A percentile compares a stretch with the other conserved stretches of the same genome.
phyloP scores from a whole-genome alignment of 2,797 vertebrate genomes.

The Enteromius treurensis region DNA sequence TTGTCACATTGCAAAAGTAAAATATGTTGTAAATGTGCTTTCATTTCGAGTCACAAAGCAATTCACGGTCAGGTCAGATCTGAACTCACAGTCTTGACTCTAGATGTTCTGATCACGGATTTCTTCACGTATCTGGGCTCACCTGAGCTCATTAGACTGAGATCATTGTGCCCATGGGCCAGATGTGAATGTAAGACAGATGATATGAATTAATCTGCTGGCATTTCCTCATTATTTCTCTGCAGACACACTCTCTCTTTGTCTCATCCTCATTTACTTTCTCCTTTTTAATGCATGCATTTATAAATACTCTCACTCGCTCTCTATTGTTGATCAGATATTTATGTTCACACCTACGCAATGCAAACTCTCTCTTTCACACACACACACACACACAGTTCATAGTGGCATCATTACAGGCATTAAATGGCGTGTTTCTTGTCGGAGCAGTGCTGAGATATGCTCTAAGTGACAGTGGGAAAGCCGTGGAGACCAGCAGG shows the following conservation, averaged over 20 bases:
- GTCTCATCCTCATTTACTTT: slow-evolving; percentile 18
- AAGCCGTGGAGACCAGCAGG: slow-evolving; percentile 67
- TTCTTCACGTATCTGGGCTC: not conserved
- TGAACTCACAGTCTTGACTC: not conserved
- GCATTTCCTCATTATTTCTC: slow-evolving; percentile 16
- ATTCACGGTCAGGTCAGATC: not conserved
- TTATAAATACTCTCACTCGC: slow-evolving; percentile 23
- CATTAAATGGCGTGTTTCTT: slow-evolving; percentile 60
- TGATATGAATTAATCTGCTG: slow-evolving; percentile 16
- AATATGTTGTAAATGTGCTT: not conserved
- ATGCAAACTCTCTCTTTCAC: not conserved
- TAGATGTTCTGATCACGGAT: not conserved
- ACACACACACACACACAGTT: not conserved
- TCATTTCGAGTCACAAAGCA: not conserved
- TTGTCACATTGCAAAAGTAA: not conserved
- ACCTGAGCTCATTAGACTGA: slow-evolving; percentile 73
- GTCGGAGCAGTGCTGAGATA: slow-evolving; percentile 70
- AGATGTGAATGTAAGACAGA: slow-evolving; percentile 31
- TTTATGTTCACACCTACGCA: slow-evolving; percentile 20
- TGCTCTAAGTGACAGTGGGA: slow-evolving; percentile 69
- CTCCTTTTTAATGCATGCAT: slow-evolving; percentile 33
- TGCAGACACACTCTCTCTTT: slow-evolving; percentile 25
- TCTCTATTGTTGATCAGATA: not conserved
- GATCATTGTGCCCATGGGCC: slow-evolving; percentile 66
- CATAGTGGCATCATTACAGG: slow-evolving; percentile 21